phyloP scores from a whole-genome alignment of 2,113 vertebrate species.

The Malurus cyaneus region DNA sequence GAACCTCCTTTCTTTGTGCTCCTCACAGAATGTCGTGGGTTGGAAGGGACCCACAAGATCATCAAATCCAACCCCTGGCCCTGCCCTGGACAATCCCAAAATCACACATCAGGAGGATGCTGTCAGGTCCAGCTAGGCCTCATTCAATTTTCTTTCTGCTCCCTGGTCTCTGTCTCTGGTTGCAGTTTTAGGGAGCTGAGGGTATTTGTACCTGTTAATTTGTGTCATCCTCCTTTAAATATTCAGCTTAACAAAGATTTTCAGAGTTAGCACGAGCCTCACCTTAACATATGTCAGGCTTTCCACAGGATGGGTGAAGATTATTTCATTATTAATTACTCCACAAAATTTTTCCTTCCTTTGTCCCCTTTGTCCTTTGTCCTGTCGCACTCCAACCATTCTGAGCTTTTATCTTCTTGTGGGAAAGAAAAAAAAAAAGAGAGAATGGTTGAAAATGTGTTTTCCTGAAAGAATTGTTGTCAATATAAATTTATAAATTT shows the following conservation, averaged over 20 bases:
- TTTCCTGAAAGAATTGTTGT: neutral
- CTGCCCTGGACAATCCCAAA: neutral
- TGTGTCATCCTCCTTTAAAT: neutral
- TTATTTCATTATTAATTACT: conserved; percentile 20
- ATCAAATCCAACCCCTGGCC: neutral
- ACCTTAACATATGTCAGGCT: neutral
- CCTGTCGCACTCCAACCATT: neutral
- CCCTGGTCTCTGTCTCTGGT: neutral
- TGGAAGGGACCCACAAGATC: too few species aligned
- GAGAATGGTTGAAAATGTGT: neutral
- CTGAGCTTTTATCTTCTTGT: neutral
- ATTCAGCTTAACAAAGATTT: conserved; percentile 40
- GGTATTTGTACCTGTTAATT: conserved; percentile 3
- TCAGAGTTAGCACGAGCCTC: neutral
- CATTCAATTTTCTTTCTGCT: neutral
- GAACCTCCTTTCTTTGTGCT: neutral
- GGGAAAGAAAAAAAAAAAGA: accelerated
- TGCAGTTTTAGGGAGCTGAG: neutral
- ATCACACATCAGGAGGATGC: neutral
- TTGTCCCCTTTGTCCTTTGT: neutral
- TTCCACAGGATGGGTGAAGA: neutral
- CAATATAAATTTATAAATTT: neutral
- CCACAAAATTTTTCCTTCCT: neutral
- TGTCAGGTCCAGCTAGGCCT: accelerated
- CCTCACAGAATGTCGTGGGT: accelerated